Base-by-base conservation (phyloP, 1,140 invertebrate species). In the Drosophila gunungcola region DNA sequence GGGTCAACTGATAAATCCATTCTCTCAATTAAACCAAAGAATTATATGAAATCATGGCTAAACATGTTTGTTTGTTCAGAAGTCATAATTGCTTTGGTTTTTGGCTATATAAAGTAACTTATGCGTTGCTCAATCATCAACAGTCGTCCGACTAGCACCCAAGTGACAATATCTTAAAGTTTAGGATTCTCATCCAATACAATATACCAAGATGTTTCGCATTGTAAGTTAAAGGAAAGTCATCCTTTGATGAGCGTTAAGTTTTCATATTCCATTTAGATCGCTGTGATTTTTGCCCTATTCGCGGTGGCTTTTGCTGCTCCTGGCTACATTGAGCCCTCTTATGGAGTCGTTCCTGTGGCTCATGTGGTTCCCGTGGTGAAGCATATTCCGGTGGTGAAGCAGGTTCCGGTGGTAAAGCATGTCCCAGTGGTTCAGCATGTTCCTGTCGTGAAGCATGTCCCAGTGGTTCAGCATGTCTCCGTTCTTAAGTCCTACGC, bases 311-410 rank as follows among this genome's bases (percentile, higher is more conserved):
- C 73, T 10, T 48, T 67, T 1, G 73, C 73, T 25, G 73, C 73
- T 76, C 73, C 73, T 29, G 32, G 73, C 21, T 74, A 64, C 46
- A 43, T 75, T 45, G 69, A 75, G n/a, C 60, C 58, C n/a, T 53
- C 56, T 46, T 43, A 73, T 16, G 75, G 61, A 9, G 34, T 78
- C 34, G 43, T 75, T 0, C 36, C 73, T 2, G 69, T 72, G 25
- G 46, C 72, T 1, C 69, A 48, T 0, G 46, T 68, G 0, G 74
- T 78, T 6, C 58, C 73, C 0, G 73, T 78, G 13, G 75, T 76
- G 11, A 73, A 74, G 39, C 43, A 58, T 3, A 60, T 68, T 2
- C 61, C 61, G 1, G 73, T 76, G 9, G 60, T 74, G 0, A 64
- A 65, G 25, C 34, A 63, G 2, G 41, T 77, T 2, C 41, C 70